A percentile compares a stretch with the other conserved stretches of the same genome.
Evolutionary conservation across 2,113 vertebrate genomes (phyloP).

Genomic region (Pachypanchax playfairii): DNA sequence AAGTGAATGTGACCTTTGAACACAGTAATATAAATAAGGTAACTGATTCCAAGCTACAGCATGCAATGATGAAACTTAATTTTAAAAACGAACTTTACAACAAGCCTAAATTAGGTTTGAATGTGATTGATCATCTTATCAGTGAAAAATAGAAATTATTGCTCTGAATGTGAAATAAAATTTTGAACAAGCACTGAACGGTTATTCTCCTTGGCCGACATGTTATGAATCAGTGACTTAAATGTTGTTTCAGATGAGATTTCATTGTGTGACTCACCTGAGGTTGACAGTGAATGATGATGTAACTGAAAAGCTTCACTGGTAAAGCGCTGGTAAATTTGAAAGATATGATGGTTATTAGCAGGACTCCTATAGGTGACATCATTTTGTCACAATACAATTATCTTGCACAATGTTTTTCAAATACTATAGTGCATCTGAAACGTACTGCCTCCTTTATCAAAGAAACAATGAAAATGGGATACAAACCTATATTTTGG

Average conservation of each 20-base stretch:
- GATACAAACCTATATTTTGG: too few relatives aligned
- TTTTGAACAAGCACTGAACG: neutral
- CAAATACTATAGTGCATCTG: too few relatives aligned
- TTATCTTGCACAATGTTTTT: neutral
- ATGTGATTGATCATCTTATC: neutral
- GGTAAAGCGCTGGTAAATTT: conserved; percentile 27
- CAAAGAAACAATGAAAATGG: too few relatives aligned
- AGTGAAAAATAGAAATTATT: neutral
- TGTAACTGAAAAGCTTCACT: conserved; percentile 83
- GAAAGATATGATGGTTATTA: conserved; percentile 26
- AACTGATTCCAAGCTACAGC: too few relatives aligned
- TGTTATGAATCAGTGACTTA: neutral
- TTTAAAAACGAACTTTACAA: neutral
- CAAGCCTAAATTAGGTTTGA: too few relatives aligned
- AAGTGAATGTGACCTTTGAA: conserved; percentile 8
- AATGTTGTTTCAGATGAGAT: conserved; percentile 1
- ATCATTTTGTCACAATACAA: neutral
- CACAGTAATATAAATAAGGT: neutral
- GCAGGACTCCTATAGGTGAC: neutral
- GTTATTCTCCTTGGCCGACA: neutral
- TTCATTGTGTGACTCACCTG: conserved; percentile 73
- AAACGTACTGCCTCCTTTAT: too few relatives aligned
- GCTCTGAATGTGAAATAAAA: neutral
- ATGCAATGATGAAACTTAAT: too few relatives aligned
- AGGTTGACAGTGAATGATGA: conserved; percentile 82